These are phyloP conservation scores for Dolichopus griseipennis DNA, from an alignment of 2,888 invertebrate species.

Conservation along the genomic window DNA sequence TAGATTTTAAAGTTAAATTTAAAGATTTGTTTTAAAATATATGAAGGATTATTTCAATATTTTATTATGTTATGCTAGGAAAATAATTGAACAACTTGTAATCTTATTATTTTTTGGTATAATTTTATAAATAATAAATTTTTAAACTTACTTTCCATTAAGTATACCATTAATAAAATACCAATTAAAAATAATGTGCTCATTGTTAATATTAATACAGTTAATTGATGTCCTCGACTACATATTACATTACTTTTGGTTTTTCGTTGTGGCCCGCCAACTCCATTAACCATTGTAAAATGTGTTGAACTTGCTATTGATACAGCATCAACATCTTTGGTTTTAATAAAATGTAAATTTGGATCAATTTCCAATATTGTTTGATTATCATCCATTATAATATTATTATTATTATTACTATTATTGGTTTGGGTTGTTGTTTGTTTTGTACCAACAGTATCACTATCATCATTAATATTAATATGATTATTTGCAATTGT, in stretches of 20 bases:
- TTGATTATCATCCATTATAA: conserved; percentile 20
- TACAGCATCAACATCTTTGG: conserved; percentile 55
- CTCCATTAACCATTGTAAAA: conserved; percentile 76
- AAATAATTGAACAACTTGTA: too few relatives aligned
- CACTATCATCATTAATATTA: conserved; percentile 5
- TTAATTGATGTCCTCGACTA: conserved; percentile 66
- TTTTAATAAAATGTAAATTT: conserved; percentile 37
- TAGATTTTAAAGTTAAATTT: too few relatives aligned
- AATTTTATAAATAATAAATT: too few relatives aligned
- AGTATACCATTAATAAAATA: conserved; percentile 70
- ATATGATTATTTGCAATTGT: neutral
- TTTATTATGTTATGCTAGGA: too few relatives aligned
- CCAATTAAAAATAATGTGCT: conserved; percentile 71
- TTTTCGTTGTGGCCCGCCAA: conserved; percentile 53
- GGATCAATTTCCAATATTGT: conserved; percentile 38
- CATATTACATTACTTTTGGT: conserved; percentile 62
- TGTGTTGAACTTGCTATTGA: conserved; percentile 80
- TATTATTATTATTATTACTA: conserved; percentile 10
- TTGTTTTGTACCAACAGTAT: conserved; percentile 14
- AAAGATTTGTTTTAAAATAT: neutral
- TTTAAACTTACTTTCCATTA: conserved; percentile 68
- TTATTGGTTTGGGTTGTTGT: neutral
- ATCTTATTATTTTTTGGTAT: too few relatives aligned
- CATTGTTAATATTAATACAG: conserved; percentile 73
- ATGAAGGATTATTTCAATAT: too few relatives aligned